These are phyloP conservation scores for Melipona beecheii DNA, from an alignment of 2,888 invertebrate species.

Conservation along the genomic window DNA sequence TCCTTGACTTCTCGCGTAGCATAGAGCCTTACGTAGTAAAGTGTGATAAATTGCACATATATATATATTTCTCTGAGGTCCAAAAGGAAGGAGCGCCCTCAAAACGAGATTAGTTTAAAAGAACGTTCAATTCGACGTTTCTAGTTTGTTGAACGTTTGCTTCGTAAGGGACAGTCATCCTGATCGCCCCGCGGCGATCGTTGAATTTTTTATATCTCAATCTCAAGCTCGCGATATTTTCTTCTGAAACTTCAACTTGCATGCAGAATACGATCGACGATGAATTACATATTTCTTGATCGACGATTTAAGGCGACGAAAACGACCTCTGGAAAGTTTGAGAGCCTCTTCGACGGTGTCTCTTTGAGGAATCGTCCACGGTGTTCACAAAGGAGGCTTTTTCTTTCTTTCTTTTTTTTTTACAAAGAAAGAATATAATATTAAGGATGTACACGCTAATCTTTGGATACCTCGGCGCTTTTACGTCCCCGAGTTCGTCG, in stretches of 20 bases:
- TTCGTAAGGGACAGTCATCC: neutral
- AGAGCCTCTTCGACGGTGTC: too few relatives aligned
- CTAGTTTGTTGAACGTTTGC: neutral
- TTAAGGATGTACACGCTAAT: constrained; percentile 1
- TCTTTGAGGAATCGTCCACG: too few relatives aligned
- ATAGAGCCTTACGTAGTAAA: neutral
- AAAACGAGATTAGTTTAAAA: neutral
- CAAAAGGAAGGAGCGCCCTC: too few relatives aligned
- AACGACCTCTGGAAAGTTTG: too few relatives aligned
- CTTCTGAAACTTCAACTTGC: too few relatives aligned
- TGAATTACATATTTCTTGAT: too few relatives aligned
- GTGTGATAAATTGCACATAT: neutral
- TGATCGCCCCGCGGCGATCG: neutral
- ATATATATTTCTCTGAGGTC: too few relatives aligned
- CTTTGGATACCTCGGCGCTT: constrained; percentile 17
- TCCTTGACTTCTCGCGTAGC: neutral
- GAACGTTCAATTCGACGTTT: neutral
- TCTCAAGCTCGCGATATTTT: too few relatives aligned
- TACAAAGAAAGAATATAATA: neutral
- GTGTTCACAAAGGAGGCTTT: neutral
- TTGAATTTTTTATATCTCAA: too few relatives aligned
- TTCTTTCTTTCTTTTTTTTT: too few relatives aligned
- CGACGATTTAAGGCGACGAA: too few relatives aligned
- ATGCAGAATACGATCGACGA: too few relatives aligned
- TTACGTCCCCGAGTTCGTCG: constrained; percentile 18